These are phyloP conservation scores for Stomatorhinus walkeri DNA, from an alignment of 2,797 vertebrate species.

Conservation along the genomic window DNA sequence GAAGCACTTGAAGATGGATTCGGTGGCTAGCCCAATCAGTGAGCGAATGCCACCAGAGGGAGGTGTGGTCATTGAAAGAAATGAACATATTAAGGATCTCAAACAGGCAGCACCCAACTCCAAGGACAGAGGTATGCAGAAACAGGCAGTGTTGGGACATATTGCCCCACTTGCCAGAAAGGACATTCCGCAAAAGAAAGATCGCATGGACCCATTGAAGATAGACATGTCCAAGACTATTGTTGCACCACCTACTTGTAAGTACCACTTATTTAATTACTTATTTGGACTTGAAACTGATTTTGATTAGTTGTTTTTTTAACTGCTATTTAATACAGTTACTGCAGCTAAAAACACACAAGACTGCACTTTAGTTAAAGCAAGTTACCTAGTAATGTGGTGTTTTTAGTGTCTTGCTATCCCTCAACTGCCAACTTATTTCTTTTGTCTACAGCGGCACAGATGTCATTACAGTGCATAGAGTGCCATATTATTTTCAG, in stretches of 20 bases:
- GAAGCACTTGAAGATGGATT: conserved; percentile 25
- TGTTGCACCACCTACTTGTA: conserved; percentile 56
- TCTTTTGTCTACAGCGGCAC: conserved; percentile 51
- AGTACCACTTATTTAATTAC: conserved; percentile 16
- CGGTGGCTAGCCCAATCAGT: conserved; percentile 14
- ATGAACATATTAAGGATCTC: conserved; percentile 18
- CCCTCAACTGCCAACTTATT: neutral
- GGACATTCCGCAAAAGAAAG: conserved; percentile 59
- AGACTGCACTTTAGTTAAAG: neutral
- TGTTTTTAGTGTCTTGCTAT: neutral
- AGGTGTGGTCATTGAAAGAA: neutral
- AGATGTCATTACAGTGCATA: conserved; percentile 65
- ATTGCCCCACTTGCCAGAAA: conserved; percentile 35
- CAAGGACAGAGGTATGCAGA: conserved; percentile 5
- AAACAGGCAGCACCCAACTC: neutral
- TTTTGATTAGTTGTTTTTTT: neutral
- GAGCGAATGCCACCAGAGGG: neutral
- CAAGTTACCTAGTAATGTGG: neutral
- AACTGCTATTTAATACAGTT: neutral
- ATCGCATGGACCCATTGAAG: conserved; percentile 63
- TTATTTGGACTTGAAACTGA: neutral
- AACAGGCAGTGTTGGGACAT: conserved; percentile 34
- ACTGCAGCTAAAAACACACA: neutral
- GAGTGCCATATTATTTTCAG: conserved; percentile 78
- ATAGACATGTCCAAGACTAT: conserved; percentile 57